Conservation (phyloP, 2,888 invertebrate genomes). For the Xestia c-nigrum region DNA sequence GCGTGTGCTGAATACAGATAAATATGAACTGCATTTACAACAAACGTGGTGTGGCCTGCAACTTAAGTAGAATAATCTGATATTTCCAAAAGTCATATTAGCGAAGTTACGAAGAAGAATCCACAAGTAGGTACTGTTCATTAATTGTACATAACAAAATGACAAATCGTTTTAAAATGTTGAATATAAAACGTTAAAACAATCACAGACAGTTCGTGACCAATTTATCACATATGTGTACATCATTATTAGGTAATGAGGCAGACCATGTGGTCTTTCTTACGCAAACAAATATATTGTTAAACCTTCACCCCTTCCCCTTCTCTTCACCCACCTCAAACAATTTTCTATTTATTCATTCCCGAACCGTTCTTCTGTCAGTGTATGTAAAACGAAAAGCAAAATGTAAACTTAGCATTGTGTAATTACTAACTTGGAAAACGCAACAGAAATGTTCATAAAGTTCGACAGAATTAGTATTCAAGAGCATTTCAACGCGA, state of each 20-base stretch:
- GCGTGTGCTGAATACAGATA: neutral
- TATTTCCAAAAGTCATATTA: no score
- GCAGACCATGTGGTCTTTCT: no score
- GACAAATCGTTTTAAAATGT: no score
- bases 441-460: neutral
- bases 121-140: neutral
- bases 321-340: neutral
- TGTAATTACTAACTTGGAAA: constrained; percentile 4
- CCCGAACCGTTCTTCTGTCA: constrained; percentile 35
- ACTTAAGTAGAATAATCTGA: no score
- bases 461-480: constrained; percentile 14
- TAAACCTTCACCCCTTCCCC: neutral
- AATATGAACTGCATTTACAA: neutral
- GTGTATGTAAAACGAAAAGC: constrained; percentile 38
- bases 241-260: constrained; percentile 26
- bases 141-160: neutral
- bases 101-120: no score
- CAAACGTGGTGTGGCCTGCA: neutral
- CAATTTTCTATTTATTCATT: neutral
- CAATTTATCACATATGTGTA: neutral
- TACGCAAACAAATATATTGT: constrained; percentile 10
- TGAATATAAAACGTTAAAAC: no score
- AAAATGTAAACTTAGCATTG: constrained; percentile 4
- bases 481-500: constrained; percentile 1
- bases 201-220: no score